Conservation (phyloP, 2,113 vertebrate species). For the Scatophagus argus region DNA sequence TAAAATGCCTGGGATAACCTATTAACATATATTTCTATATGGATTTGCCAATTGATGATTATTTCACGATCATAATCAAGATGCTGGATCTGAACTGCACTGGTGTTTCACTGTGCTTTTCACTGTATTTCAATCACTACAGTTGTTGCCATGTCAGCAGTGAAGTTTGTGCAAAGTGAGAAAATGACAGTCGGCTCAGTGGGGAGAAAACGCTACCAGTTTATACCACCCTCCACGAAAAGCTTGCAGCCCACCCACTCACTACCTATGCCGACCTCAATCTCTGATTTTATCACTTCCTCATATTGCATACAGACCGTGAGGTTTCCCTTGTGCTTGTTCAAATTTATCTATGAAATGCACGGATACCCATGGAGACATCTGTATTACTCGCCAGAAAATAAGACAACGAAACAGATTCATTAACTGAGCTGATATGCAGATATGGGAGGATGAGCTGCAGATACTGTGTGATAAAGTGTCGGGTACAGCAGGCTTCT, state of each 20-base stretch:
- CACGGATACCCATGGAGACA: constrained; percentile 28
- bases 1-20: neutral
- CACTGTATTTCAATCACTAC: neutral
- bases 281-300: constrained; percentile 49
- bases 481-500: constrained; percentile 33
- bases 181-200: neutral
- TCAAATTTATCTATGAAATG: constrained; percentile 35
- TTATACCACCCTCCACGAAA: neutral
- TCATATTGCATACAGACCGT: constrained; percentile 17
- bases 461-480: constrained; percentile 54
- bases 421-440: constrained; percentile 48
- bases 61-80: neutral
- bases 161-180: neutral
- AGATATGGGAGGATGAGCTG: constrained; percentile 41
- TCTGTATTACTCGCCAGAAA: constrained; percentile 25
- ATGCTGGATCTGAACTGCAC: neutral
- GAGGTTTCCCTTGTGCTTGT: constrained; percentile 4
- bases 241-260: constrained; percentile 26
- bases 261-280: constrained; percentile 38
- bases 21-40: too few species aligned
- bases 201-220: constrained; percentile 1
- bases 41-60: neutral
- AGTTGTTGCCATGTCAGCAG: neutral
- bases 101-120: neutral
- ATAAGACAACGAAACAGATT: constrained; percentile 42